Evolutionary conservation across 2,888 invertebrate species (phyloP).

Genomic region (Abrostola triplasia): DNA sequence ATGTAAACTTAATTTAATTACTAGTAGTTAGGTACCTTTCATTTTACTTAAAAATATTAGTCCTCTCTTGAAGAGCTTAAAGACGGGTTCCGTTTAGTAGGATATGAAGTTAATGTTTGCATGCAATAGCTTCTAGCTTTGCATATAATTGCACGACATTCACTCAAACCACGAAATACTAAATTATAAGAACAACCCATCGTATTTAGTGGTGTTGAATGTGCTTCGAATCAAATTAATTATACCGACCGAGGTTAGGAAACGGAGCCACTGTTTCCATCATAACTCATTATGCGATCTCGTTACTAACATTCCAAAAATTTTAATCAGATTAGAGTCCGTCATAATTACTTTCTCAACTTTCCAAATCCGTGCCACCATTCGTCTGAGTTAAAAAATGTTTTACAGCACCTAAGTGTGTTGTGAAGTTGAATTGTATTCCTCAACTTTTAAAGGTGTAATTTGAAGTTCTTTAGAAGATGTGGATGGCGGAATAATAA

Average conservation of each 20-base stretch:
- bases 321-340: conserved; percentile 64
- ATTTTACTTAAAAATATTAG: no score
- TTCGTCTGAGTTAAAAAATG: conserved; percentile 66
- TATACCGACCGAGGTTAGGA: conserved; percentile 23
- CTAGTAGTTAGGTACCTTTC: no score
- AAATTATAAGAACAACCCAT: conserved; percentile 8
- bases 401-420: conserved; percentile 64
- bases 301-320: conserved; percentile 57
- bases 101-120: no score
- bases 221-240: conserved; percentile 40
- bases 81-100: no score
- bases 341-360: conserved; percentile 70
- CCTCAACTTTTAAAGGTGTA: conserved; percentile 65
- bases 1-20: no score
- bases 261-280: conserved; percentile 37
- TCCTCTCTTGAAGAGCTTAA: no score
- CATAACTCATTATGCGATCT: conserved; percentile 55
- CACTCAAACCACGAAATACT: not conserved
- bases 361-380: conserved; percentile 61
- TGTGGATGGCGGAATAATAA: conserved; percentile 69
- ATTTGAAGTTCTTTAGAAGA: conserved; percentile 71
- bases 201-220: conserved; percentile 20
- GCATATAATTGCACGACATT: no score
- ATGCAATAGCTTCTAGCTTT: no score
- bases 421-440: conserved; percentile 74